Base-by-base conservation (phyloP, 2,113 vertebrate genomes). In the Patagioenas fasciata region DNA sequence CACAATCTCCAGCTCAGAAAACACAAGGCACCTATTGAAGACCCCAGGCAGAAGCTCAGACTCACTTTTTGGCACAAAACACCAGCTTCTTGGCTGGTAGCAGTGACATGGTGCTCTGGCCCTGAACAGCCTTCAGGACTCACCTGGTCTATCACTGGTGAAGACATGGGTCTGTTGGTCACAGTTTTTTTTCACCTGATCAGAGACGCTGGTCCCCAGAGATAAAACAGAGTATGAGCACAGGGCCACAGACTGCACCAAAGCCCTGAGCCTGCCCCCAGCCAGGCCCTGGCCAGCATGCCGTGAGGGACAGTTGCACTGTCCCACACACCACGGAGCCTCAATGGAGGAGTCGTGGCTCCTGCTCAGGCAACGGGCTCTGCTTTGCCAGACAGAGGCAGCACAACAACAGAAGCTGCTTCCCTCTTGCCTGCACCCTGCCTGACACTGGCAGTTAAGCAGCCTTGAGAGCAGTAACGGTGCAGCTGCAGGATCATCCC, bases 1-100 rank as follows among this genome's bases (percentile, higher is more conserved):
- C 54, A 18, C 34, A n/a, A 26, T 25, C 13, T 51, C 40, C 71
- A 29, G 18, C 2, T 54, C 20, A 18, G 51, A 65, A 40, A 18
- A 65, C 48, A 47, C 28, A 20, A 32, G n/a, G 10, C 0, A 1
- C 10, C 0, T 1, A 1, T 18, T 6, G 31, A 34, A 24, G 50
- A 5, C 38, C 12, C 31, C 0, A 1, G 58, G 56, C 62, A 65
- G 70, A 3, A 31, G 34, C 44, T 47, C 48, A 72, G 53, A 79
- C 98, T 98, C 97, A 99, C 99, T 99, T 99, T 97, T 98, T 99
- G 97, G 98, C 98, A 5, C 98, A 99, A 61, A 99, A 98, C 5
- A 97, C 98, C 91, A 98, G 97, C 47, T 98, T 99, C 92, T 99
- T 99, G 94, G 98, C 98, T 11, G 98, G 99, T 8, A 98, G 98